Conservation (phyloP, 2,113 vertebrate genomes). For the Ceratotherium simum region DNA sequence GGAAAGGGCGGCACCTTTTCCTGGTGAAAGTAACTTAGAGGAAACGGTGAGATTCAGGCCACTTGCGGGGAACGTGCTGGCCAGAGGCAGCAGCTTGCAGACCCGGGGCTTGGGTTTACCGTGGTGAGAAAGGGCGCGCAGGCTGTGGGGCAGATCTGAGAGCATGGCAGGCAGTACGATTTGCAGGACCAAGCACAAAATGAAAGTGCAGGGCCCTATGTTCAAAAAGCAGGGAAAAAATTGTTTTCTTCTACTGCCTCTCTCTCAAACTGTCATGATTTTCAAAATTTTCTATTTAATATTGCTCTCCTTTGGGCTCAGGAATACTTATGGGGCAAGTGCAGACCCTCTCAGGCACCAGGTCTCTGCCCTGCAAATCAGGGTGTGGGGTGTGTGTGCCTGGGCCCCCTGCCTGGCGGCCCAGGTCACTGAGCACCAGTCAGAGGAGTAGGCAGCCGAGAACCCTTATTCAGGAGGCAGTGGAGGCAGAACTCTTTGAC, state of each 20-base stretch:
- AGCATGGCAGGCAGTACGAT: not conserved
- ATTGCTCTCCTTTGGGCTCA: not conserved
- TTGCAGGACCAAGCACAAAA: accelerated
- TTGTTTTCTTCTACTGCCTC: not conserved
- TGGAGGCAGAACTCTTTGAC: too few relatives aligned
- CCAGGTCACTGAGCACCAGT: not conserved
- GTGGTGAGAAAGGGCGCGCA: not conserved
- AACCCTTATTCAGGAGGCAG: not conserved
- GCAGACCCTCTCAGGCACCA: not conserved
- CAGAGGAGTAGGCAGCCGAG: not conserved
- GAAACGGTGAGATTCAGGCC: not conserved
- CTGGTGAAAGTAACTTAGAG: not conserved
- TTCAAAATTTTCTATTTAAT: not conserved
- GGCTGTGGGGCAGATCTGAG: not conserved
- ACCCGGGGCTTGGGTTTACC: too few relatives aligned
- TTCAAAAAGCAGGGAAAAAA: not conserved
- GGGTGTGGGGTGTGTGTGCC: not conserved
- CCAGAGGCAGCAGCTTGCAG: not conserved
- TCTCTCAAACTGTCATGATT: not conserved
- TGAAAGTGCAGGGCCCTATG: accelerated
- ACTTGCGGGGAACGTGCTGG: not conserved
- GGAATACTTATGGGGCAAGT: not conserved
- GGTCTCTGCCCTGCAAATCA: not conserved
- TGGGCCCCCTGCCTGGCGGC: not conserved
- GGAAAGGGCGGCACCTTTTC: not conserved